Evolutionary conservation across 2,797 vertebrate species (phyloP), one percentile per base, ranked within the genome.

Genomic region (Chloroceryle inda): DNA sequence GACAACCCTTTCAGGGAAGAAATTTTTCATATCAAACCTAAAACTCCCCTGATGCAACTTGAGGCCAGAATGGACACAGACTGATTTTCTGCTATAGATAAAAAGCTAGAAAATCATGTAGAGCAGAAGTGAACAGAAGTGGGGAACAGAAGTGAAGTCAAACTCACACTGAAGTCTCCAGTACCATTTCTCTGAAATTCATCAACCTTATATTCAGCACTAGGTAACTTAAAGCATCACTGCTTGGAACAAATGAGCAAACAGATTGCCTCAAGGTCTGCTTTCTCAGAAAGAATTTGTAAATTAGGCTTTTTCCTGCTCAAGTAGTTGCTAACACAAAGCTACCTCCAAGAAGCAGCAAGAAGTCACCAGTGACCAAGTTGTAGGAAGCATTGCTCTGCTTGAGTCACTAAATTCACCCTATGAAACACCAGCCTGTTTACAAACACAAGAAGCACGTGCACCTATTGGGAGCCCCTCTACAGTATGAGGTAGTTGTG

Each of bases 401-500:
- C 37, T 23, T 0, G 0, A 68, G 42, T 35, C 29, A 16, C 26
- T 56, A 37, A 5, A 26, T 52, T 29, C 27, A 29, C 29, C 56
- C 35, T 17, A 1, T 3, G 37, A 40, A 72, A 29, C 26, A 40
- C 22, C 81, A 83, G 35, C 24, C 42, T 37, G 35, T 50, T 40
- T 37, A n/a, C 35, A 42, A 71, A 23, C 45, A 20, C 11, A 44
- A 31, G 44, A 35, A 68, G 14, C 6, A 14, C 1, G n/a, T 0
- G 3, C 37, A 13, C 21, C 1, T 5, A 6, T 2, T 19, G 33
- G 68, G 26, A 88, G 29, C 11, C 11, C 53, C 49, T 29, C 66
- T 33, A 17, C 22, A 78, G 38, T 6, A 0, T 0, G 9, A 49
- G 18, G 7, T 1, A 22, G 10, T 10, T 23, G 18, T 3, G 5